Evolutionary conservation across 2,797 vertebrate genomes (phyloP), one percentile per base, ranked within the genome.

Genomic region (Enteromius argenteus): DNA sequence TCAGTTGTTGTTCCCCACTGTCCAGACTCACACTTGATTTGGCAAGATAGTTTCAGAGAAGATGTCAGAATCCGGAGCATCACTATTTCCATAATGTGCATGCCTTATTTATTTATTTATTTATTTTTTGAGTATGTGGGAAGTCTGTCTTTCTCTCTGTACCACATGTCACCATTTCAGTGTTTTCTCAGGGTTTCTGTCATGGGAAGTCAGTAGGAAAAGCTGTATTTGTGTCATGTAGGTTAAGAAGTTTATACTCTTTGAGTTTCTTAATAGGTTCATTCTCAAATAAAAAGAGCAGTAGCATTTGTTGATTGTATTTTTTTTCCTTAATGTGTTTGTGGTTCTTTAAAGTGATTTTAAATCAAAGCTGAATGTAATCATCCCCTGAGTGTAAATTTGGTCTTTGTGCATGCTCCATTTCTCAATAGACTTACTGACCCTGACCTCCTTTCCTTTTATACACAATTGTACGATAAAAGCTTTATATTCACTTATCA

Each of bases 151-250:
- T 39, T 56, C 9, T 53, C 46, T 53, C n/a, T 81, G 23, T 72
- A 46, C 37, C 68, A 72, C 35, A 68, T 69, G 37, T 46, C 15
- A 1, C 56, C 46, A 27, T 80, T 80, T 27, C 67, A 44, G 15
- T 71, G 10, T 81, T 71, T 11, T 44, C 51, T n/a, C 37, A 15
- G 15, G 6, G 23, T 81, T 64, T 81, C 53, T 72, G 39, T 72
- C 53, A 60, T 11, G 1, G 68, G 32, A 64, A 37, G 56, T 49
- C 42, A 27, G 58, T 66, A 66, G 71, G 71, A 82, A 74, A 42
- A 73, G 69, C 64, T 64, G 44, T 44, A 46, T 39, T 73, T 62
- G 51, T 72, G 68, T 73, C 53, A 72, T 23, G 53, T 35, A 17
- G 68, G 53, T 19, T 72, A 46, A 37, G 42, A 19, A 74, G 21